Evolutionary conservation across 2,797 vertebrate species (phyloP).

Genomic region (Nyctalus aviator): DNA sequence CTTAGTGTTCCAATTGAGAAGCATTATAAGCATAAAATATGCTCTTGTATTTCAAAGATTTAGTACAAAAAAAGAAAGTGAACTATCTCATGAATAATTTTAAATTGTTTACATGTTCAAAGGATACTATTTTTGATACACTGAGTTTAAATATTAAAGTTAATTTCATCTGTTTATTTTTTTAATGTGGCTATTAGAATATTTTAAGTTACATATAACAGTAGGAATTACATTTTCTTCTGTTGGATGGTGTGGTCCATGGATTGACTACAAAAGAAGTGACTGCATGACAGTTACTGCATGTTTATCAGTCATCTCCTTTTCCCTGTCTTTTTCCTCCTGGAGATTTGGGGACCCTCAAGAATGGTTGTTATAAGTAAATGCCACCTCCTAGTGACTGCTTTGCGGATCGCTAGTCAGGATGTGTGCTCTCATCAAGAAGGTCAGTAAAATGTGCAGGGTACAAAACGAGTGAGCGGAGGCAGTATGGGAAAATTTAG

Average conservation of each 20-base stretch:
- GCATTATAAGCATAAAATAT: not conserved
- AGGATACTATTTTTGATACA: not conserved
- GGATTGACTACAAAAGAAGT: conserved; percentile 48
- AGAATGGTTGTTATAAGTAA: not conserved
- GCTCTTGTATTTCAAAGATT: not conserved
- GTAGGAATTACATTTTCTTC: not conserved
- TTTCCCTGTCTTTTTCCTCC: not conserved
- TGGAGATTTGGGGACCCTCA: not conserved
- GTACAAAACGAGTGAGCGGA: not conserved
- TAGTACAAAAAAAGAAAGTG: not conserved
- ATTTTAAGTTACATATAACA: not conserved
- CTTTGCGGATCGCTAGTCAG: not conserved
- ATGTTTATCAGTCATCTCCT: not conserved
- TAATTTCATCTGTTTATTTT: not conserved
- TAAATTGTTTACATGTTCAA: not conserved
- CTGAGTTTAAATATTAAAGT: not conserved
- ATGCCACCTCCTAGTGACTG: not conserved
- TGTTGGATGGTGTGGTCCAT: not conserved
- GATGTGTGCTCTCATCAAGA: not conserved
- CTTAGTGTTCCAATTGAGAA: conserved; percentile 13
- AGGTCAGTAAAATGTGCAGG: not conserved
- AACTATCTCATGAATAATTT: not conserved
- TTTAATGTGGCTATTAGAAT: not conserved
- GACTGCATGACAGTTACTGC: not conserved
- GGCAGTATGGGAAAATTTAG: not conserved